Evolutionary conservation across 2,888 invertebrate genomes (phyloP), one percentile per base, ranked within the genome.

Genomic region (Drosophila austrosaltans): DNA sequence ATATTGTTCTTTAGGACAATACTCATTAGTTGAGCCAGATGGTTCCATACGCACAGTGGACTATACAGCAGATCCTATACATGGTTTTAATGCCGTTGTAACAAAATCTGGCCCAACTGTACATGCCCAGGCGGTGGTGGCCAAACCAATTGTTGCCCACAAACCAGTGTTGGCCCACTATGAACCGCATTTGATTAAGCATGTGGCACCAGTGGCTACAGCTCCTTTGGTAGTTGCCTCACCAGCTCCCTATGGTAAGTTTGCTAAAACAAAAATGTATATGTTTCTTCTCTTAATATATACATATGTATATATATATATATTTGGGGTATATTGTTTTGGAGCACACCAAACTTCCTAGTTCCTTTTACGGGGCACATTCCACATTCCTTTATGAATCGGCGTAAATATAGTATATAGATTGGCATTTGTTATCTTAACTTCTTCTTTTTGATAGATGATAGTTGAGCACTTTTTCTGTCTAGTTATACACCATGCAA

Each of bases 11-110:
- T 3, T 5, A 92, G 92, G 92, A 48, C 92, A 92, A 90, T 92
- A 92, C 65, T 92, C 92, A 20, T 79, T 92, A 30, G 92, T 92
- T 28, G 92, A 92, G 72, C 92, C 92, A 4, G 92, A 92, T 80
- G 92, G 92, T 64, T 92, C 92, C 60, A 90, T 92, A 40, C 92
- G 92, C 70, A 92, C 92, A 12, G 92, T 92, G 28, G 92, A 92
- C 73, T 92, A 92, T 62, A 92, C 92, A 3, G 92, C 92, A 3
- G 92, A 92, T 82, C 75, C 92, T 3, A 88, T 92, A 20, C 87
- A 92, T 72, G 92, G 92, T 30, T 92, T 92, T 71, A 92, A 92
- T 76, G 92, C 92, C 2, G 92, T 92, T 40, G 92, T 92, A 1
- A 92, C 92, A 39, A 92, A 92, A 72, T 91, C 92, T 10, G 92